Percentiles rank a stretch among this genome's conserved stretches.
These are phyloP conservation scores for Drosophila saltans DNA, from an alignment of 1,140 invertebrate genomes.

Conservation along the genomic window DNA sequence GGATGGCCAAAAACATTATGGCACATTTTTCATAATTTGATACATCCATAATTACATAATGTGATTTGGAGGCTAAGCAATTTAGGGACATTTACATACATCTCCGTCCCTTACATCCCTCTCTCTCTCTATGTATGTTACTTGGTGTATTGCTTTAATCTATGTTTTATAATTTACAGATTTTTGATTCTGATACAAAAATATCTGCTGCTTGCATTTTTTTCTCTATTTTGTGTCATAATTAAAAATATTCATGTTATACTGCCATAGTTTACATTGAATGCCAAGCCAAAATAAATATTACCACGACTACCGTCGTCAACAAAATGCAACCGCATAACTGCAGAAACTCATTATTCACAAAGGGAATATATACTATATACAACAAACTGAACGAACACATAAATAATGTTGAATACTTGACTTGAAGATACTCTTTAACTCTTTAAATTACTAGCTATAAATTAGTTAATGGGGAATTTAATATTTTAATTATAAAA, in stretches of 20 bases:
- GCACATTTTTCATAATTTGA: slow-evolving; percentile 78
- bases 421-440: slow-evolving; percentile 3
- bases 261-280: slow-evolving; percentile 12
- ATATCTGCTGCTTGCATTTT: background rate
- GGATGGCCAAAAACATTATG: slow-evolving; percentile 37
- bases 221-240: slow-evolving; percentile 13
- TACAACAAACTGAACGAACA: background rate
- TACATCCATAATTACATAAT: slow-evolving; percentile 80
- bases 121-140: background rate
- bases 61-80: slow-evolving; percentile 47
- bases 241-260: slow-evolving; percentile 35
- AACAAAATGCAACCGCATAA: slow-evolving; percentile 48
- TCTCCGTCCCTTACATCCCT: background rate
- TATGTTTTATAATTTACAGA: slow-evolving; percentile 6
- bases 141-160: background rate
- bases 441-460: no score
- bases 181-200: slow-evolving; percentile 23
- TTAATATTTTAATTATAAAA: no score
- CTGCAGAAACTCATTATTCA: slow-evolving; percentile 12
- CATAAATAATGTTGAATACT: background rate
- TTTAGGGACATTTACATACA: slow-evolving; percentile 29
- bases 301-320: slow-evolving; percentile 19
- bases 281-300: slow-evolving; percentile 27
- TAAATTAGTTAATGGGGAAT: no score
- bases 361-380: background rate